A percentile compares a stretch with the other conserved stretches of the same genome.
These are phyloP conservation scores for Microtus richardsoni DNA, from an alignment of 2,113 vertebrate genomes.

Conservation along the genomic window DNA sequence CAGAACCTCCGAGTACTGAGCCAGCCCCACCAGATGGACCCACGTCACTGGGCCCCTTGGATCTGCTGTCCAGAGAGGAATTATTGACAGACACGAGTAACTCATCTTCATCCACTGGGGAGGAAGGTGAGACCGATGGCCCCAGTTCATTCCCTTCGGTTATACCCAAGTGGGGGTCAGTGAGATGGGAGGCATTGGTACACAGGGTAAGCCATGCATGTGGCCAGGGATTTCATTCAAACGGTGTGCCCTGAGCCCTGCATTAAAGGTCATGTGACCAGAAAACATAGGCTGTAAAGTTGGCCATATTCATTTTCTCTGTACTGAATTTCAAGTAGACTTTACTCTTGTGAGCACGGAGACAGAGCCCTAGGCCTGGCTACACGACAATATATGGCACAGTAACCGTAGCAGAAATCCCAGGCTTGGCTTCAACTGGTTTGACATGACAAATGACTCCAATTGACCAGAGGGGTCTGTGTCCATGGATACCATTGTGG, in stretches of 20 bases:
- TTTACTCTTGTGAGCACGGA: neutral
- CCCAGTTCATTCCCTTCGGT: rapidly evolving
- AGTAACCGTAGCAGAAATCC: neutral
- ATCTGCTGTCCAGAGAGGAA: conserved; percentile 91
- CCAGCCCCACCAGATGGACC: conserved; percentile 72
- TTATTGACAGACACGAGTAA: conserved; percentile 94
- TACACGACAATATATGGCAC: neutral
- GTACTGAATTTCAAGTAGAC: neutral
- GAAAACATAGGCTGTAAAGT: too few relatives aligned
- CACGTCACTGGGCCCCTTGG: conserved; percentile 89
- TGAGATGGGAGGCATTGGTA: neutral
- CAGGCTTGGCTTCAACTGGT: neutral
- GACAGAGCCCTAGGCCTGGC: neutral
- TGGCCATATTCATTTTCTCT: neutral
- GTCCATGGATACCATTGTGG: rapidly evolving
- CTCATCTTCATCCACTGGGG: conserved; percentile 93
- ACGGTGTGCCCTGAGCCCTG: neutral
- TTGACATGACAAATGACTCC: neutral
- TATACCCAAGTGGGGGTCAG: neutral
- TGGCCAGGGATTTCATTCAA: neutral
- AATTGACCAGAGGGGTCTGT: neutral
- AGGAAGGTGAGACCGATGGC: conserved; percentile 88
- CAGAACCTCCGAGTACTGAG: conserved; percentile 67
- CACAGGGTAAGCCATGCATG: neutral
- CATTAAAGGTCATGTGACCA: neutral